These are phyloP conservation scores for Diplodus sargus DNA, from an alignment of 2,797 vertebrate genomes.

Conservation along the genomic window DNA sequence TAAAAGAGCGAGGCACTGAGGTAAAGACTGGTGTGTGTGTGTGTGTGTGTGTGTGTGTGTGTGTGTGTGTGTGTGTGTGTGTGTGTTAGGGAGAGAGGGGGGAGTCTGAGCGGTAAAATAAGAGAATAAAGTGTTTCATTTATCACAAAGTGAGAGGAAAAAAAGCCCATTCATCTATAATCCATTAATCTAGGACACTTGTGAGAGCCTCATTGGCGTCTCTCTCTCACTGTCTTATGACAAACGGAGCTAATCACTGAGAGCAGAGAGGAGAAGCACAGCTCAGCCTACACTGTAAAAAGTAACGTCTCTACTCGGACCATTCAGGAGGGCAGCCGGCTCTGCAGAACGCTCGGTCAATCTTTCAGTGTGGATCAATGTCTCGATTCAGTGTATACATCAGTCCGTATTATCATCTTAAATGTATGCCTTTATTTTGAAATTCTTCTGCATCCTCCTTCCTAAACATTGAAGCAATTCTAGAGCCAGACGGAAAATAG, in stretches of 20 bases:
- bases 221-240: slow-evolving; percentile 70
- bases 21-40: not conserved
- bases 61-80: no score
- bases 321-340: not conserved
- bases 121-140: slow-evolving; percentile 70
- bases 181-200: slow-evolving; percentile 80
- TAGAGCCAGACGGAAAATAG: no score
- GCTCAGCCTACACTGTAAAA: slow-evolving; percentile 56
- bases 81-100: slow-evolving; percentile 4
- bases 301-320: not conserved
- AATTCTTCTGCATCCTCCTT: no score
- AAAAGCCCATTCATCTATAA: slow-evolving; percentile 69
- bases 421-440: no score
- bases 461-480: no score
- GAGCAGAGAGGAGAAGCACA: slow-evolving; percentile 31
- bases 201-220: slow-evolving; percentile 47
- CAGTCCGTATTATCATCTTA: no score
- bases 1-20: slow-evolving; percentile 33
- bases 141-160: slow-evolving; percentile 51
- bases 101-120: slow-evolving; percentile 32
- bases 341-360: not conserved
- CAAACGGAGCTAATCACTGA: slow-evolving; percentile 78
- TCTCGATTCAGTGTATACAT: no score
- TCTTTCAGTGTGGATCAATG: no score
- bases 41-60: no score